Evolutionary conservation across 2,888 invertebrate species (phyloP), one percentile per base, ranked within the genome.

Genomic region (Glaucopsyche alexis): DNA sequence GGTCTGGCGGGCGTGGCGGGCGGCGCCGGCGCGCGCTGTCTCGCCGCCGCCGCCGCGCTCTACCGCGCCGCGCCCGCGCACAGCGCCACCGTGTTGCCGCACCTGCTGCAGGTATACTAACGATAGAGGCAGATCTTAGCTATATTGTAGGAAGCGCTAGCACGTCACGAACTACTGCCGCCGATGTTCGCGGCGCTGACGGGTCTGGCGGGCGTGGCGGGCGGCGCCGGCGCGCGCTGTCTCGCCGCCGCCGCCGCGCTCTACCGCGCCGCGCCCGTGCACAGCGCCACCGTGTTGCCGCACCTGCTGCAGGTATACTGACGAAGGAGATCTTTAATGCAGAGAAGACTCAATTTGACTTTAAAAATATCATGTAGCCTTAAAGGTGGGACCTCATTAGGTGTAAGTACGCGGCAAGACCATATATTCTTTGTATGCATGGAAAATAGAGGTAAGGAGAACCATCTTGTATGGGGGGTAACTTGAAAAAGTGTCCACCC

Each of bases 291-390:
- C 96, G 80, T 80, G 47, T 94, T 96, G 71, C 98, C 97, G 84
- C 98, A 98, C 16, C 94, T 99, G 77, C 94, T 97, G 81, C 97
- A 98, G 91, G 19, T 83, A 80, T 71, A 75, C 74, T 0, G 66
- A 74, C 0, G 79, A 29, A 29, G 29, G 4, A 29, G 29, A n/a
- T n/a, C n/a, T n/a, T 29, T 29, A 29, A 29, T 29, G 29, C 29
- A 4, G 3, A 1, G 29, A 29, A 29, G 29, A 29, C 29, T 29
- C 29, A 29, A 29, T 29, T 29, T 29, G 29, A 29, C 29, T 29
- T 2, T 29, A 29, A 29, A 29, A 29, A 29, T n/a, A n/a, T n/a
- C n/a, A n/a, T n/a, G n/a, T n/a, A n/a, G n/a, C n/a, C n/a, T n/a
- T n/a, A n/a, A n/a, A n/a, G n/a, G n/a, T n/a, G n/a, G n/a, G n/a